These are phyloP conservation scores for Sycon ciliatum DNA, from an alignment of 37 sponge, comb jelly and placozoan genomes.

Conservation along the genomic window DNA sequence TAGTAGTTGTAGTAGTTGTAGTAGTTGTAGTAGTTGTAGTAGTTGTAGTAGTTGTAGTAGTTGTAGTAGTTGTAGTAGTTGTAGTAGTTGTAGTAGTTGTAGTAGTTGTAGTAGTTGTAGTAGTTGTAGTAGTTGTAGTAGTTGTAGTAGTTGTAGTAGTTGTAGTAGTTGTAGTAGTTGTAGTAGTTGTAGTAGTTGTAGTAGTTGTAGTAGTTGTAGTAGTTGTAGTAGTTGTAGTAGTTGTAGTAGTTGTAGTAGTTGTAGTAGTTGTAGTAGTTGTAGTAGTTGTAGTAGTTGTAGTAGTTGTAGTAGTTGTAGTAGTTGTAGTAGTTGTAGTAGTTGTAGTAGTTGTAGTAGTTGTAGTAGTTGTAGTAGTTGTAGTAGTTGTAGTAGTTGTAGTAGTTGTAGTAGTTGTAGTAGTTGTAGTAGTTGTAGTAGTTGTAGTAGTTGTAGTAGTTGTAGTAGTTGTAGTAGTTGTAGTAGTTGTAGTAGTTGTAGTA, in stretches of 20 bases:
- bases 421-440: conserved; percentile 6
- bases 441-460: conserved; percentile 8
- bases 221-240: conserved; percentile 8
- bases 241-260: conserved; percentile 6
- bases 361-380: conserved; percentile 6
- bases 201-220: conserved; percentile 8
- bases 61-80: conserved; percentile 6
- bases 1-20: conserved; percentile 6
- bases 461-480: conserved; percentile 8
- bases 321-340: conserved; percentile 8
- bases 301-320: conserved; percentile 6
- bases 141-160: conserved; percentile 8
- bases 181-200: conserved; percentile 6
- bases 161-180: conserved; percentile 8
- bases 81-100: conserved; percentile 8
- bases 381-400: conserved; percentile 8
- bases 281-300: conserved; percentile 8
- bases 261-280: conserved; percentile 8
- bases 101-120: conserved; percentile 8
- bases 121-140: conserved; percentile 6
- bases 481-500: conserved; percentile 6
- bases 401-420: conserved; percentile 8
- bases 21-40: conserved; percentile 8
- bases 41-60: conserved; percentile 8
- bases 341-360: conserved; percentile 8